phyloP scores from a whole-genome alignment of 92 coral and sea anemone species.

The Diadumene lineata region DNA sequence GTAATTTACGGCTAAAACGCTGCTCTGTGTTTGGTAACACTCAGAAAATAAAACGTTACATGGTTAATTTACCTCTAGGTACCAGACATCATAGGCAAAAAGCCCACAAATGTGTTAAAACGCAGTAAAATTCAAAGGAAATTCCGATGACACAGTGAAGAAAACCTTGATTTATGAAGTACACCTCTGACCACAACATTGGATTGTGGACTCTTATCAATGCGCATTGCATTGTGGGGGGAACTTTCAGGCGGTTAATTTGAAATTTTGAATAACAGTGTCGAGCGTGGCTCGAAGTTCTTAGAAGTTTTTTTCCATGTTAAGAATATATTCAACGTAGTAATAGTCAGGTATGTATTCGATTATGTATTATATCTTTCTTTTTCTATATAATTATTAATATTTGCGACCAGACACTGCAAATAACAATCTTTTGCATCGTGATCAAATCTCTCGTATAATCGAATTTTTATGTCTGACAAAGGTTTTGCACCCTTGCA shows the following conservation, averaged over 20 bases:
- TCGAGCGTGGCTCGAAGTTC: not conserved
- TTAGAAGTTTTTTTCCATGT: too few species aligned
- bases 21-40: not conserved
- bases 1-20: too few species aligned
- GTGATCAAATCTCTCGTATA: too few species aligned
- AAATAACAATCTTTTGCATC: too few species aligned
- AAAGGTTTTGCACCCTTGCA: too few species aligned
- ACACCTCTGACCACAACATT: constrained; percentile 4
- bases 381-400: too few species aligned
- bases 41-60: not conserved
- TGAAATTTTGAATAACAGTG: constrained; percentile 12
- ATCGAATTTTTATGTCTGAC: too few species aligned
- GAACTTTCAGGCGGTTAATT: constrained; percentile 25
- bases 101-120: not conserved
- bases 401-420: too few species aligned
- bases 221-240: constrained; percentile 31
- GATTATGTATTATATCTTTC: too few species aligned
- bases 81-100: not conserved
- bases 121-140: constrained; percentile 9
- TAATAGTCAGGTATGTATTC: too few species aligned
- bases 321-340: too few species aligned
- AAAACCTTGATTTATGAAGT: constrained; percentile 17
- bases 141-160: not conserved
- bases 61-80: not conserved
- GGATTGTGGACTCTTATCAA: not conserved